Conservation (phyloP, 2,113 vertebrate species). For the Catagonus wagneri region DNA sequence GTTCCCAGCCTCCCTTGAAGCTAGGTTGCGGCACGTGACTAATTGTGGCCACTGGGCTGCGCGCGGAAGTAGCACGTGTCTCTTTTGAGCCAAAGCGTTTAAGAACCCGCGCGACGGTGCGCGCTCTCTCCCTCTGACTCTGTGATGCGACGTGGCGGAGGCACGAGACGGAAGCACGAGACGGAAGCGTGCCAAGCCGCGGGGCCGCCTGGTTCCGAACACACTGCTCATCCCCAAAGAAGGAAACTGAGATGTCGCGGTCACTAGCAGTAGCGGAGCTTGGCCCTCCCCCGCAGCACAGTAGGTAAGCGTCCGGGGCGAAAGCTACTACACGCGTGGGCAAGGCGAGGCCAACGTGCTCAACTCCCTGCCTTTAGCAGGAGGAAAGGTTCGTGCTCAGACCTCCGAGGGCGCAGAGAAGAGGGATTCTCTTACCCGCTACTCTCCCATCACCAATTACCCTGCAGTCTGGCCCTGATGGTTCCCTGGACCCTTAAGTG, state of each 20-base stretch:
- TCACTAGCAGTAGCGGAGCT: not conserved
- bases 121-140: not conserved
- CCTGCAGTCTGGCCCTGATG: not conserved
- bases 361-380: not conserved
- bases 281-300: not conserved
- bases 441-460: not conserved
- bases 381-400: not conserved
- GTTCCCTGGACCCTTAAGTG: not conserved
- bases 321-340: not conserved
- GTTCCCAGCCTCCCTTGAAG: not conserved
- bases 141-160: rapidly evolving
- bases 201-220: not conserved
- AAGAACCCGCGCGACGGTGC: not conserved
- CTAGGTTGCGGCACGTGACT: not conserved
- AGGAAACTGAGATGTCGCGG: not conserved
- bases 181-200: not conserved
- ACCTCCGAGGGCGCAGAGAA: not conserved
- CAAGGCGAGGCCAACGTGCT: not conserved
- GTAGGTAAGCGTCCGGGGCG: not conserved
- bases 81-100: not conserved
- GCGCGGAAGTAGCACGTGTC: not conserved
- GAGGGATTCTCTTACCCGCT: not conserved
- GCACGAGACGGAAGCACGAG: not conserved
- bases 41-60: not conserved
- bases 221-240: not conserved